Evolutionary conservation across 1,140 invertebrate genomes (phyloP), one percentile per base, ranked within the genome.

Genomic region (Bicyclus anynana): DNA sequence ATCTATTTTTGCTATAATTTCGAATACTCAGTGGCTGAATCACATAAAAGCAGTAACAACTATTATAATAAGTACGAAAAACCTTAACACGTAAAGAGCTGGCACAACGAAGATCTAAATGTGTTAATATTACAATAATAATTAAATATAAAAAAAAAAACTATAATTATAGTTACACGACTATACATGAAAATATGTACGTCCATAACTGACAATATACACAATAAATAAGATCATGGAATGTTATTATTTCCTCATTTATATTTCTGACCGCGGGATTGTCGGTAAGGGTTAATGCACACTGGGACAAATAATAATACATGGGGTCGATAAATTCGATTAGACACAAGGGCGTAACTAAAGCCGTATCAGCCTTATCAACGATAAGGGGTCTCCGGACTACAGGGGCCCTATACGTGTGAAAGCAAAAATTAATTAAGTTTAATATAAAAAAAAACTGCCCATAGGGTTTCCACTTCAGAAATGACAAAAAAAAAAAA

Each of bases 201-300:
- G 84, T 61, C 73, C 64, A 65, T 70, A 74, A 74, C 72, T 59
- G 71, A 80, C 66, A 85, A 84, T 87, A 81, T 87, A 87, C 82
- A 87, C 77, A 87, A 87, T 87, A 87, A 87, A 87, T 87, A 82
- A 85, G 74, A 85, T 80, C 79, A 84, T 87, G 84, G 84, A 87
- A 87, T 87, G 84, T 87, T 81, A 82, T 80, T 82, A 82, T 80
- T 80, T 70, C 64, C 50, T 77, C 65, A 60, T 64, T 61, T 70
- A 64, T 67, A 63, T 61, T 68, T 69, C 65, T 60, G 67, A 59
- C 70, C 48, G 20, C 47, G 26, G 58, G 52, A 54, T 18, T 42
- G 44, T 60, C 47, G 44, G 44, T 27, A 47, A 13, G n/a, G 21
- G 44, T 17, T 23, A 9, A 26, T n/a, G 23, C 47, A 33, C 47